Conservation (phyloP, 2,797 vertebrate genomes). For the Percopsis omiscomaycus region DNA sequence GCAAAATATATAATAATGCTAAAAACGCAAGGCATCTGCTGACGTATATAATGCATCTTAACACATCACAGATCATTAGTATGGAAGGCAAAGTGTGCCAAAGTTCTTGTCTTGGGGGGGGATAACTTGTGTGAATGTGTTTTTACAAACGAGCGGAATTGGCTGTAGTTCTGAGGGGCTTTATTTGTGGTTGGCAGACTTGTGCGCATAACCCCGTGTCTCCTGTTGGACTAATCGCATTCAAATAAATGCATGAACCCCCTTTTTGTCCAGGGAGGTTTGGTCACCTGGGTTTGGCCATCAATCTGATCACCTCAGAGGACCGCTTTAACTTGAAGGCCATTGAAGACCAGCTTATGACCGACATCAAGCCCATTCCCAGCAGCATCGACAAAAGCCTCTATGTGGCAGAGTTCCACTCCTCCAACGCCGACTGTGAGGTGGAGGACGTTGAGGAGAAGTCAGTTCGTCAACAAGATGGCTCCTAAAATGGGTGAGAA, state of each 20-base stretch:
- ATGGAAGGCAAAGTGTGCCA: too few species aligned
- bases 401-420: slow-evolving; percentile 82
- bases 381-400: slow-evolving; percentile 75
- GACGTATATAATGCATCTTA: too few species aligned
- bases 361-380: slow-evolving; percentile 65
- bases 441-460: slow-evolving; percentile 68
- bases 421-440: slow-evolving; percentile 62
- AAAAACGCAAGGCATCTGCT: too few species aligned
- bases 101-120: too few species aligned
- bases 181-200: too few species aligned
- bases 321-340: slow-evolving; percentile 69
- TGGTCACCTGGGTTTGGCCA: slow-evolving; percentile 70
- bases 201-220: background rate
- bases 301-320: slow-evolving; percentile 72
- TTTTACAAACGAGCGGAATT: too few species aligned
- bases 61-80: background rate
- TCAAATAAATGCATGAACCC: background rate
- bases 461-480: slow-evolving; percentile 52
- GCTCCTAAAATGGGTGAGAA: slow-evolving; percentile 59
- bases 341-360: slow-evolving; percentile 69
- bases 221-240: background rate
- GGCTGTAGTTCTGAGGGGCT: too few species aligned
- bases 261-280: slow-evolving; percentile 45
- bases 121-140: too few species aligned
- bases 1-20: too few species aligned